Evolutionary conservation across 1,140 invertebrate species (phyloP).

Genomic region (Drosophila novamexicana): DNA sequence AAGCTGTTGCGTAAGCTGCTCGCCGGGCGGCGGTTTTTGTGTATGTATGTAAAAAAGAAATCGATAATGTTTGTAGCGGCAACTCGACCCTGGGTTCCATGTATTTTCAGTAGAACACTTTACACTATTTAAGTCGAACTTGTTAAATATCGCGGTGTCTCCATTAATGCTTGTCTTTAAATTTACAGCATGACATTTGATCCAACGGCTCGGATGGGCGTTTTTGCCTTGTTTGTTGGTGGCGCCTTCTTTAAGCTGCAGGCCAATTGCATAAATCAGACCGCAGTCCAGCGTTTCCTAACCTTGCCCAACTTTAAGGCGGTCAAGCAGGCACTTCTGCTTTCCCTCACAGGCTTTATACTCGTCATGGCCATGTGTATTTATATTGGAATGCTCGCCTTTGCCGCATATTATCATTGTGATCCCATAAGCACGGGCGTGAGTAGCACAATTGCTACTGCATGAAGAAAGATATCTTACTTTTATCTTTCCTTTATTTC

Average conservation of each 20-base stretch:
- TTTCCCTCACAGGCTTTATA: slow-evolving; percentile 88
- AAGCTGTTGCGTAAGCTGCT: too few relatives aligned
- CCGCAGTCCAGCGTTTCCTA: slow-evolving; percentile 93
- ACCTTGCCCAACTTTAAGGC: slow-evolving; percentile 88
- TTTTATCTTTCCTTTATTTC: not conserved
- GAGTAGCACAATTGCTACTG: slow-evolving; percentile 16
- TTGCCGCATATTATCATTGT: slow-evolving; percentile 89
- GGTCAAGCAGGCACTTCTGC: slow-evolving; percentile 87
- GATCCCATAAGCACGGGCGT: slow-evolving; percentile 89
- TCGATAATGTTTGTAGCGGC: too few relatives aligned
- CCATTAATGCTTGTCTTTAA: not conserved
- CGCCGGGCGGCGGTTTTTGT: too few relatives aligned
- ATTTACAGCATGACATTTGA: slow-evolving; percentile 87
- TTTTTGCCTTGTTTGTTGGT: slow-evolving; percentile 91
- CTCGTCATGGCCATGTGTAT: slow-evolving; percentile 88
- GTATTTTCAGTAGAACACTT: too few relatives aligned
- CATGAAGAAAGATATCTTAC: not conserved
- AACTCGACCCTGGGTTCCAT: too few relatives aligned
- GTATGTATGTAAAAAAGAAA: too few relatives aligned
- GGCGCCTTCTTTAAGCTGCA: slow-evolving; percentile 91
- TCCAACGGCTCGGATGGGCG: slow-evolving; percentile 89
- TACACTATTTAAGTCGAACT: too few relatives aligned
- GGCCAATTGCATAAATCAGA: slow-evolving; percentile 93
- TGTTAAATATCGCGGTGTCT: too few relatives aligned
- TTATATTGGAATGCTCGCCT: slow-evolving; percentile 90